Evolutionary conservation across 2,888 invertebrate genomes (phyloP), one percentile per base, ranked within the genome.

Genomic region (Liposcelis brunnea): DNA sequence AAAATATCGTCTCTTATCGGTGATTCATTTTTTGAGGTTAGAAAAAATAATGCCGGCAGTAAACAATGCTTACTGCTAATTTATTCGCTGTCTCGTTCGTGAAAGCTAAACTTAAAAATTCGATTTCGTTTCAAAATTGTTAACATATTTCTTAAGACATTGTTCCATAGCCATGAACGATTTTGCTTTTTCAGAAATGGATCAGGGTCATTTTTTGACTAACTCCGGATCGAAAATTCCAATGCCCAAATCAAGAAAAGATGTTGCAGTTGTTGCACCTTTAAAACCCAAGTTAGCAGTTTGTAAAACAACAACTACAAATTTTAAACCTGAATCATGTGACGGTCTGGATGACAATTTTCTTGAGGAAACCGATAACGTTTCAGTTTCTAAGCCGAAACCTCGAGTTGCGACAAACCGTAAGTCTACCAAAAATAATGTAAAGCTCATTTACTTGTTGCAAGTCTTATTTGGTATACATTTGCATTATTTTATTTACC

Each of bases 211-310:
- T 19, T 40, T 40, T 19, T 21, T 40, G 10, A 40, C 40, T 5
- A 21, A 40, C 11, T 40, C 40, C 15, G 40, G 40, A 6, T 40
- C 40, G 5, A 40, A 40, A 40, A 40, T 40, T 18, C 40, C 40
- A 6, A 16, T 18, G 15, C 40, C 19, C 40, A 14, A 19, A n/a
- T 40, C 35, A 16, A 35, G 16, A 16, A 16, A 35, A 35, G 16
- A 35, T 35, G 16, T 4, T 7, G 26, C 26, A 6, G 26, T 26
- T 26, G 26, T 26, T 26, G 5, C 26, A 8, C 26, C 8, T 26
- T 8, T 8, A 8, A 35, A 35, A 16, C 35, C 35, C 5, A 35
- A 35, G 7, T 16, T 35, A 10, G 35, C 35, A 14, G 4, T 16
- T 16, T 35, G 6, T 10, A 16, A 15, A 15, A 16, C 10, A 10